Base-by-base conservation (phyloP, 2,113 vertebrate species). In the Neodon shergylaensis region DNA sequence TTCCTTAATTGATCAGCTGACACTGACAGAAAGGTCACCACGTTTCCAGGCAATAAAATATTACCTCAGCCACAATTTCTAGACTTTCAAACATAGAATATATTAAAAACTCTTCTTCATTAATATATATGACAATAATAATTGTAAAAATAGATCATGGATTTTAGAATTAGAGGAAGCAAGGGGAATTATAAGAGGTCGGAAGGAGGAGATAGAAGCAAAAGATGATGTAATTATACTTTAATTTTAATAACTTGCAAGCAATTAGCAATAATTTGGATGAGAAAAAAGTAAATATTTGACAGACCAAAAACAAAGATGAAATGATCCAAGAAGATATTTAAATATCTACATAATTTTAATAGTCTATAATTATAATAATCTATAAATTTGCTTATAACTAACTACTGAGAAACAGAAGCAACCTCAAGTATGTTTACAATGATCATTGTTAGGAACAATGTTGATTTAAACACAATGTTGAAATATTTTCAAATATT, bases 401-500 rank as follows among this genome's bases (percentile, higher is more conserved):
- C 42, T 28, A 94, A 63, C 88, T 92, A 7, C 3, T 66, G 0
- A 95, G 42, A 21, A 79, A 86, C 47, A 58, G 66, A 61, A 49
- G 39, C n/a, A 42, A 26, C 0, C 5, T 7, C 8, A 36, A 49
- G 47, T 33, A 36, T 61, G 8, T 0, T 2, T 9, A 49, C 66
- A 68, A 73, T 11, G 1, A 21, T 78, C 47, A 83, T 49, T 93
- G 52, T 4, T 61, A 90, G 39, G 7, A 5, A 68, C 12, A 9
- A 49, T 93, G n/a, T 92, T 22, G 77, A 83, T 74, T 33, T 74
- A 88, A 92, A 8, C 16, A 86, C 94, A 85, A 90, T 54, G 31
- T 47, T 54, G 16, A 91, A 91, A 73, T 86, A 83, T 81, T 94
- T 83, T 92, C 47, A 94, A 87, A 88, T 54, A 70, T 84, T 93